Evolutionary conservation across 1,140 invertebrate species (phyloP).

Genomic region (Glossosoma conforme): DNA sequence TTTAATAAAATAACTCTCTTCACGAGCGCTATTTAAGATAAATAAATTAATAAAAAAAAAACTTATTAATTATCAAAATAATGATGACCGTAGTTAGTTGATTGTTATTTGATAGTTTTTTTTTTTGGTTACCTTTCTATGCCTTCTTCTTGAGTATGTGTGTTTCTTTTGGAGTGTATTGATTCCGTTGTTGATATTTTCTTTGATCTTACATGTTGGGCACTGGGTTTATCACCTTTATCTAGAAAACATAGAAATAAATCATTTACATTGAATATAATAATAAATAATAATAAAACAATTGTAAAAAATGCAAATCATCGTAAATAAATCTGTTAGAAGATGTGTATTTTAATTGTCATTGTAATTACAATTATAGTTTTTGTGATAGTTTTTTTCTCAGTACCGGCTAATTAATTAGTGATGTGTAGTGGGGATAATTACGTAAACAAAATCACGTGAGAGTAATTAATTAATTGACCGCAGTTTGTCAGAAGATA

Average conservation of each 20-base stretch:
- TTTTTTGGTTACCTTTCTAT: slow-evolving; percentile 27
- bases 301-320: too few relatives aligned
- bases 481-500: too few relatives aligned
- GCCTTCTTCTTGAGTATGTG: slow-evolving; percentile 4
- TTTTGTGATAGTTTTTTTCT: not conserved
- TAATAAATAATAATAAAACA: not conserved
- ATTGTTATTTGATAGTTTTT: too few relatives aligned
- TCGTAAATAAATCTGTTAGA: not conserved
- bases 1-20: too few relatives aligned
- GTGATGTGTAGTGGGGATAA: too few relatives aligned
- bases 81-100: too few relatives aligned
- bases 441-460: too few relatives aligned
- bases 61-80: too few relatives aligned
- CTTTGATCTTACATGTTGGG: slow-evolving; percentile 21
- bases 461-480: too few relatives aligned
- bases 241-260: slow-evolving; percentile 12
- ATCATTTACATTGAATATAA: not conserved
- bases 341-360: not conserved
- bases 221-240: slow-evolving; percentile 21
- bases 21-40: too few relatives aligned
- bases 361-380: not conserved
- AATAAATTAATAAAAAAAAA: too few relatives aligned
- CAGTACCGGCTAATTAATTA: too few relatives aligned
- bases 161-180: slow-evolving; percentile 23
- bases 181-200: slow-evolving; percentile 28